Base-by-base conservation (phyloP, 1,140 invertebrate species). In the Drosophila simulans region DNA sequence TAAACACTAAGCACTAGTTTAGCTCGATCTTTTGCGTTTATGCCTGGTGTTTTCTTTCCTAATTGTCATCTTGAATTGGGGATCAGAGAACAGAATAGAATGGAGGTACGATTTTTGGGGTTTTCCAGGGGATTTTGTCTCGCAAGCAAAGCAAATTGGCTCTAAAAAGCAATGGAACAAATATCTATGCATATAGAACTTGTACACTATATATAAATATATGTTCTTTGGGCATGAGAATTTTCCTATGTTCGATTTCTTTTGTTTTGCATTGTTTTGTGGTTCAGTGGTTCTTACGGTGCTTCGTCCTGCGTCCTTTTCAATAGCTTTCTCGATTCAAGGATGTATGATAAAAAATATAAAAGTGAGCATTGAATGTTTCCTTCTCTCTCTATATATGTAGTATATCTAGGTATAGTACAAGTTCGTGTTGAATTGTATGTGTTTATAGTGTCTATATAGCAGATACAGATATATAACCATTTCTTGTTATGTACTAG, bases 401-500 rank as follows among this genome's bases (percentile, higher is more conserved):
- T 39, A 39, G 13, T 39, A 39, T 69, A 69, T 69, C 34, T 69
- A 69, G 53, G 22, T 69, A 69, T 68, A 68, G 35, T 81, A 81
- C 79, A 81, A 73, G 79, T 77, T 45, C 43, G 42, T 66, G 57
- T 81, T 46, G 22, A 59, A 56, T 63, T 77, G 35, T 83, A 40
- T 68, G 48, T 77, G 22, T 66, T 53, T 71, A 22, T 66, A 40
- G n/a, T 63, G 43, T 65, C 42, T 81, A 55, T 69, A 63, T 82
- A 82, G 77, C 83, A 81, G 76, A 79, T 71, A 78, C 72, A 73
- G 81, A 86, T 86, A 86, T 86, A 86, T 86, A 86, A 86, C 83
- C 77, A 72, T 88, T 83, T 88, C 51, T 86, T 88, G 84, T 89
- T 89, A 89, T 89, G 84, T 89, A 89, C 84, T 89, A 89, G 84